phyloP scores from a whole-genome alignment of 2,888 invertebrate genomes.

The Napeogenes inachia region DNA sequence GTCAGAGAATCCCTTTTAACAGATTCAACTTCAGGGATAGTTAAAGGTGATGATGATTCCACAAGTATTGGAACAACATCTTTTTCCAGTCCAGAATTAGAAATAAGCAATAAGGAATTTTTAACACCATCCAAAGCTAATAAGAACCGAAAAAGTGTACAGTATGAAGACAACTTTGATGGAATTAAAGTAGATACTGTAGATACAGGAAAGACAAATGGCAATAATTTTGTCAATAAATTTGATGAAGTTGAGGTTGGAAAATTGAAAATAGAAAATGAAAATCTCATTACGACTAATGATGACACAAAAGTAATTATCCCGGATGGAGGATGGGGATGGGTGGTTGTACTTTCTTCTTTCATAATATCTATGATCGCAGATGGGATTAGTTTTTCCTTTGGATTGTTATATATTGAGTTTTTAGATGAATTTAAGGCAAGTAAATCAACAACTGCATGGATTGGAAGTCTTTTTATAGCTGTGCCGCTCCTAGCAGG shows the following conservation, averaged over 20 bases:
- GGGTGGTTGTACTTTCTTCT: conserved; percentile 92
- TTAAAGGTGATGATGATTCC: conserved; percentile 62
- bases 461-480: conserved; percentile 93
- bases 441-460: conserved; percentile 90
- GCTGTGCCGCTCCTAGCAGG: conserved; percentile 91
- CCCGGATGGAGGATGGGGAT: conserved; percentile 92
- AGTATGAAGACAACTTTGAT: conserved; percentile 28
- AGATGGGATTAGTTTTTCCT: conserved; percentile 95
- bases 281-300: conserved; percentile 33
- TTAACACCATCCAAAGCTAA: conserved; percentile 22
- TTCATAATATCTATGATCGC: conserved; percentile 92
- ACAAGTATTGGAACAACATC: conserved; percentile 52
- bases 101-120: conserved; percentile 47
- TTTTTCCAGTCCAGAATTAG: conserved; percentile 64
- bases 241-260: conserved; percentile 44
- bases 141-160: conserved; percentile 28
- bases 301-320: conserved; percentile 69
- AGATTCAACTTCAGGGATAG: conserved; percentile 72
- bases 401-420: conserved; percentile 91
- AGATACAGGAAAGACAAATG: conserved; percentile 30
- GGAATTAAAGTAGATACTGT: conserved; percentile 34
- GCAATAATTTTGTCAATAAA: conserved; percentile 26
- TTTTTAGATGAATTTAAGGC: conserved; percentile 88
- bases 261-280: conserved; percentile 34
- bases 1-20: conserved; percentile 63